Percentiles rank a stretch among this genome's conserved stretches.
Conservation (phyloP, 2,888 invertebrate genomes). For the Actias luna region DNA sequence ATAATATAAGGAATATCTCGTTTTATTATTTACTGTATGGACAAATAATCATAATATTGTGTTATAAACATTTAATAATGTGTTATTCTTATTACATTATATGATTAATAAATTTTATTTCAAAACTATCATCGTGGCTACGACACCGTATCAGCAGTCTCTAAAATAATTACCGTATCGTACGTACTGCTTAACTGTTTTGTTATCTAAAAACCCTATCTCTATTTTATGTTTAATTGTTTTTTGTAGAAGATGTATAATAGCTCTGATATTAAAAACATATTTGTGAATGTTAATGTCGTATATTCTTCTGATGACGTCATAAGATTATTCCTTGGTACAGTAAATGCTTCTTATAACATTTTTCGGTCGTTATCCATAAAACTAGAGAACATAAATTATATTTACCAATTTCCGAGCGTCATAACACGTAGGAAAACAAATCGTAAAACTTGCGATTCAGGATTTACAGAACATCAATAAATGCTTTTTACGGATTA, state of each 20-base stretch:
- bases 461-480: slow-evolving; percentile 17
- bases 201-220: neutral
- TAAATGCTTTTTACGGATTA: neutral
- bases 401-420: slow-evolving; percentile 31
- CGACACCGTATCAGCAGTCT: slow-evolving; percentile 5
- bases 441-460: slow-evolving; percentile 36
- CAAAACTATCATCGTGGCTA: neutral
- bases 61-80: too few species aligned
- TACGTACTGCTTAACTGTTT: neutral
- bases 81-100: too few species aligned
- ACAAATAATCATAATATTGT: too few species aligned
- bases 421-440: slow-evolving; percentile 32
- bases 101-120: too few species aligned
- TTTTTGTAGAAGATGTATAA: slow-evolving; percentile 4
- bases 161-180: slow-evolving; percentile 1
- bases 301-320: slow-evolving; percentile 11
- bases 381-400: slow-evolving; percentile 32
- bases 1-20: slow-evolving; percentile 10
- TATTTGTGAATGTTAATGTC: slow-evolving; percentile 13
- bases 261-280: slow-evolving; percentile 6
- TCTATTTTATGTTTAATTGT: neutral
- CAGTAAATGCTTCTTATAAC: slow-evolving; percentile 21
- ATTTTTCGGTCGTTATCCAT: slow-evolving; percentile 28
- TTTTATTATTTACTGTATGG: neutral
- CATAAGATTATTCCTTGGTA: slow-evolving; percentile 13